Evolutionary conservation across 2,113 vertebrate genomes (phyloP).

Genomic region (Meleagris gallopavo): DNA sequence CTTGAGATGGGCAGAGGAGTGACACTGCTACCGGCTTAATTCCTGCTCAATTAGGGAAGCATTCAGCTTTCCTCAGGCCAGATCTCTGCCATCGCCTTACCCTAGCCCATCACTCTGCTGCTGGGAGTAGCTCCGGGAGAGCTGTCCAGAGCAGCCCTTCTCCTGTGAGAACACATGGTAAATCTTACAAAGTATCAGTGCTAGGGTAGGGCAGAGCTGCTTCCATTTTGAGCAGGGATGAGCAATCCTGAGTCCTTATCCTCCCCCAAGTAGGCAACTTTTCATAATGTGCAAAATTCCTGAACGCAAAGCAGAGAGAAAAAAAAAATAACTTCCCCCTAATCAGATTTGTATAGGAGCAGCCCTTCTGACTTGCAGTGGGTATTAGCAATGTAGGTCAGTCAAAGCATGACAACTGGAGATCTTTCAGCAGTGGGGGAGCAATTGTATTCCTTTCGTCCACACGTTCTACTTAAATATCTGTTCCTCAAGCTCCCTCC

Average conservation of each 20-base stretch:
- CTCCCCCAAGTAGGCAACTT: neutral
- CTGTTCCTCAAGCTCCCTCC: neutral
- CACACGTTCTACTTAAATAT: neutral
- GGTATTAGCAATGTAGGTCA: constrained; percentile 55
- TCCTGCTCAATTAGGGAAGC: neutral
- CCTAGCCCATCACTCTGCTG: neutral
- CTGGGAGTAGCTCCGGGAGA: neutral
- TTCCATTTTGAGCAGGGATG: neutral
- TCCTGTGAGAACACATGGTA: accelerated
- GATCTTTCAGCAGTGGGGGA: neutral
- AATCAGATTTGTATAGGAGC: constrained; percentile 14
- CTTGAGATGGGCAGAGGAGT: neutral
- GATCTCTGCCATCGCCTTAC: accelerated
- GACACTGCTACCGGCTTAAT: neutral
- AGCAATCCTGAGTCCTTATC: neutral
- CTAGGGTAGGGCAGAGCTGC: neutral
- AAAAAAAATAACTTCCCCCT: constrained; percentile 1
- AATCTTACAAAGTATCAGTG: neutral
- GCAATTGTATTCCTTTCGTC: accelerated
- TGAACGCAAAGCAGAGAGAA: neutral
- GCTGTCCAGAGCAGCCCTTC: neutral
- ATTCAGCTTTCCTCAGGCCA: neutral
- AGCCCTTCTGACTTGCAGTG: neutral
- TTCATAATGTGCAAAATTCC: neutral
- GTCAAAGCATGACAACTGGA: neutral